Conservation (phyloP, 2,888 invertebrate species). For the Limnephilus marmoratus region DNA sequence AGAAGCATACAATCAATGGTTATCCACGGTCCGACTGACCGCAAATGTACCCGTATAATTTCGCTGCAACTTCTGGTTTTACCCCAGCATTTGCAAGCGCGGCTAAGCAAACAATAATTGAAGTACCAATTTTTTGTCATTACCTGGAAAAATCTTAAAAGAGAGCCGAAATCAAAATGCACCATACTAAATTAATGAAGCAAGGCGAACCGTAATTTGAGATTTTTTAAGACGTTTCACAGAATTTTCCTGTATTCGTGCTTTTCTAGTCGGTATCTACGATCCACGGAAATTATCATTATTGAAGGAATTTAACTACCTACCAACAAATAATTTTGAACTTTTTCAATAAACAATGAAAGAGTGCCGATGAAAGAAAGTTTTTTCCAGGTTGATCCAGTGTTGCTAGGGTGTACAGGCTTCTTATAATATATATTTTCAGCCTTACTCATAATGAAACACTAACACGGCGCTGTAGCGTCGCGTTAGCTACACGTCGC, state of each 20-base stretch:
- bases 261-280: background rate
- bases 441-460: too few relatives aligned
- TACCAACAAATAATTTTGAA: background rate
- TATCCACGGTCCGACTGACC: slow-evolving; percentile 1
- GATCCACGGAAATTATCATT: background rate
- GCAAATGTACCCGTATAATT: slow-evolving; percentile 3
- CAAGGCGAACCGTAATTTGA: background rate
- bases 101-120: background rate
- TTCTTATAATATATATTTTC: too few relatives aligned
- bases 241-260: background rate
- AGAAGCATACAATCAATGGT: slow-evolving; percentile 20
- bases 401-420: too few relatives aligned
- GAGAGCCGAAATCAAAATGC: background rate
- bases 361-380: too few relatives aligned
- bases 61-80: background rate
- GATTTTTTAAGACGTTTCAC: background rate
- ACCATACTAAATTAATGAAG: background rate
- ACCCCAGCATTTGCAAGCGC: background rate
- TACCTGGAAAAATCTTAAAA: background rate
- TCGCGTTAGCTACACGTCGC: too few relatives aligned
- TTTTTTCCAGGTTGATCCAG: too few relatives aligned
- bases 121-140: background rate
- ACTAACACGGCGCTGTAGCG: too few relatives aligned
- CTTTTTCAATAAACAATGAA: background rate
- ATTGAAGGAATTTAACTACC: background rate